Evolutionary conservation across 2,888 invertebrate species (phyloP).

Genomic region (Phengaris arion): DNA sequence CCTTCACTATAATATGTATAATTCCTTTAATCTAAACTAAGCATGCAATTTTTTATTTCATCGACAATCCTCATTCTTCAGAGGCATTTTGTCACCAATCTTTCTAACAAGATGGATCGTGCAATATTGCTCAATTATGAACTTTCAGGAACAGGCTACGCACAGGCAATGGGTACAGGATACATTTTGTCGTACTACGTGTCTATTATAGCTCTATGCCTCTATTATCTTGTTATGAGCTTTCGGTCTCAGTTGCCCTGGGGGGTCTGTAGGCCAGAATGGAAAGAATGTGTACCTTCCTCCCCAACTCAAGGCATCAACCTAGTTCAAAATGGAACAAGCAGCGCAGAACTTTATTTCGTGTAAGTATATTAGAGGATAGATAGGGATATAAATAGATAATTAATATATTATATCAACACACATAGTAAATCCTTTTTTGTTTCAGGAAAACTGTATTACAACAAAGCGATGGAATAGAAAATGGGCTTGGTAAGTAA

Average conservation of each 20-base stretch:
- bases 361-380: conserved; percentile 38
- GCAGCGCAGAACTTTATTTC: conserved; percentile 81
- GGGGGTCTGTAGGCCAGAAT: conserved; percentile 82
- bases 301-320: conserved; percentile 49
- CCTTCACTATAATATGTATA: too few relatives aligned
- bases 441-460: conserved; percentile 41
- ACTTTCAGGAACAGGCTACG: conserved; percentile 83
- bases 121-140: neutral
- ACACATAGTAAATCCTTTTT: too few relatives aligned
- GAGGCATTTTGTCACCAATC: neutral
- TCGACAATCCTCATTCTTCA: neutral
- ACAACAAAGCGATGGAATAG: conserved; percentile 44
- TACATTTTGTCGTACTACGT: conserved; percentile 88
- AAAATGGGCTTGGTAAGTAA: conserved; percentile 45
- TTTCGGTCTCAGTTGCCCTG: conserved; percentile 85
- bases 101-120: neutral
- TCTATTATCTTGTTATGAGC: conserved; percentile 86
- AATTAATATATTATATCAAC: too few relatives aligned
- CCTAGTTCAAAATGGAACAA: conserved; percentile 48
- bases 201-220: conserved; percentile 84
- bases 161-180: conserved; percentile 81
- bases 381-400: too few relatives aligned
- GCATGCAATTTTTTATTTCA: neutral
- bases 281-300: conserved; percentile 74
- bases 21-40: too few relatives aligned